Base-by-base conservation (phyloP, 2,888 invertebrate genomes). In the Caenorhabditis imperialis region DNA sequence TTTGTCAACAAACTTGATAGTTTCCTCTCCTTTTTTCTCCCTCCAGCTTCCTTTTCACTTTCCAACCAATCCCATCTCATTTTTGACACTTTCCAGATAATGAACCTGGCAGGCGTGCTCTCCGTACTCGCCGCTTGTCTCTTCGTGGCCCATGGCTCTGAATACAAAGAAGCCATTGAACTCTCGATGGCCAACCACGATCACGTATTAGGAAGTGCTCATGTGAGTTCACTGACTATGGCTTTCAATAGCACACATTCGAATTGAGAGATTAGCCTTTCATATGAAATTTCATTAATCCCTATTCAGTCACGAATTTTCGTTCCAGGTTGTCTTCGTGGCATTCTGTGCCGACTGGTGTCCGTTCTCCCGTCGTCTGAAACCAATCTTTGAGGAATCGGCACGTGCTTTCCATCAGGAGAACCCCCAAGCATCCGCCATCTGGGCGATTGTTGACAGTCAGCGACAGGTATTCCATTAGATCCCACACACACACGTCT, bases 331-430 rank as follows among this genome's bases (percentile, higher is more conserved):
- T 89, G 96, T 98, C 76, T 94, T 99, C 90, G 92, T 99, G 75
- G 98, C 99, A 90, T 99, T 99, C 90, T 99, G 98, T 90, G 99
- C 99, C 35, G 97, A 98, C 89, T 99, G 99, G 99, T 99, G 99
- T 91, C 93, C 94, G 87, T 99, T 98, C 91, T 98, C 98, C 91
- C 96, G 95, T 89, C 92, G 96, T 90, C 91, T 99, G 88, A 93
- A 94, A 89, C 99, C 99, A 14, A 93, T 97, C 87, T 99, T 96
- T 90, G 95, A 97, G 89, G 96, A 97, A 89, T 94, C 97, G 35
- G 94, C 97, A 6, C 93, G 93, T n/a, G 75, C 71, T 12, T 81
- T 82, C 74, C 78, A 82, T 50, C 62, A 69, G 10, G 81, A 82
- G 35, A 75, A 79, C 58, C 82, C 82, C 12, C 51, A 55, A 16